Percentiles rank a stretch among this genome's conserved stretches.
These are phyloP conservation scores for Parauchenoglanis punctatus DNA, from an alignment of 2,797 vertebrate genomes.

Conservation along the genomic window DNA sequence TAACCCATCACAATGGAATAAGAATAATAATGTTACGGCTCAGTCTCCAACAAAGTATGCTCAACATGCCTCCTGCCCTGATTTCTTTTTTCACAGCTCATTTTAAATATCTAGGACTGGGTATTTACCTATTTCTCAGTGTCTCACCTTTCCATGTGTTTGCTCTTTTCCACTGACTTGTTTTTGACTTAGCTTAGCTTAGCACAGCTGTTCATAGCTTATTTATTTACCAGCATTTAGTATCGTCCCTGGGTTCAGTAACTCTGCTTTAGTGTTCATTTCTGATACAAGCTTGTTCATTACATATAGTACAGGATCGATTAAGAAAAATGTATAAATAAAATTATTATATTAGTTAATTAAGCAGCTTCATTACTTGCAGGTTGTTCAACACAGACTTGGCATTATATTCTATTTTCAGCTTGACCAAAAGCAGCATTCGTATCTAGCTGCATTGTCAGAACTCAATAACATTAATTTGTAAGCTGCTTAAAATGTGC, in stretches of 20 bases:
- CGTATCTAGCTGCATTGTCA: neutral
- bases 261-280: neutral
- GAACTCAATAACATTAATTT: neutral
- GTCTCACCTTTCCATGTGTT: neutral
- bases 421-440: conserved; percentile 6
- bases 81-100: neutral
- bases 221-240: neutral
- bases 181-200: neutral
- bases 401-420: neutral
- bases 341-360: neutral
- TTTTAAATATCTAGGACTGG: neutral
- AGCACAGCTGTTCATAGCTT: neutral
- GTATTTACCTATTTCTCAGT: neutral
- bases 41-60: neutral
- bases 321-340: neutral
- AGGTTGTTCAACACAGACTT: neutral
- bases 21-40: neutral
- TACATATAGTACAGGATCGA: neutral
- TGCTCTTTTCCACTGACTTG: neutral
- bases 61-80: neutral
- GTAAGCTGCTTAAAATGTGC: conserved; percentile 1
- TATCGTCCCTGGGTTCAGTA: neutral
- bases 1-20: too few species aligned
- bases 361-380: neutral
- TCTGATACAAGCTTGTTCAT: neutral